These are phyloP conservation scores for Andrena haemorrhoa DNA, from an alignment of 2,888 invertebrate genomes.

Conservation along the genomic window DNA sequence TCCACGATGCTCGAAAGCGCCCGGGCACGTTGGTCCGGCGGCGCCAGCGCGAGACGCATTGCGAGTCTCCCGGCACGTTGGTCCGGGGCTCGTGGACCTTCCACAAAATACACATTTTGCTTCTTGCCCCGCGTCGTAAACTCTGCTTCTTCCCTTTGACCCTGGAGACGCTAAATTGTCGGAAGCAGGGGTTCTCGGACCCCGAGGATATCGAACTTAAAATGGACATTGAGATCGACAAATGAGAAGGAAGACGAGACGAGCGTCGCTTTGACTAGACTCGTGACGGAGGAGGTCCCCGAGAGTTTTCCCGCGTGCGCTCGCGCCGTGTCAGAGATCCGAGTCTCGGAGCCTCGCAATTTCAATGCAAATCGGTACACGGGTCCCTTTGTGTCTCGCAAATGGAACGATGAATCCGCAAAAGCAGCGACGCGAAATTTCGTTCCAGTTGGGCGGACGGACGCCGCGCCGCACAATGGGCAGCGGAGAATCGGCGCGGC, in stretches of 20 bases:
- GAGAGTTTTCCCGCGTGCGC: constrained; percentile 31
- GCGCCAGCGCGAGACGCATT: constrained; percentile 12
- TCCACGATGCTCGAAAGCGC: background rate
- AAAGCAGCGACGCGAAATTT: constrained; percentile 58
- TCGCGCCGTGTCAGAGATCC: constrained; percentile 40
- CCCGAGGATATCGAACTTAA: no score
- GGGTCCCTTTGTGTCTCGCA: constrained; percentile 47
- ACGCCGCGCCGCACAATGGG: constrained; percentile 26
- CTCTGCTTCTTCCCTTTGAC: background rate
- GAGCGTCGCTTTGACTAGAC: background rate
- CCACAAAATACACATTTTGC: background rate
- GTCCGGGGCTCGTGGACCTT: background rate
- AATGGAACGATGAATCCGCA: constrained; percentile 63
- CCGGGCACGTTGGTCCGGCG: background rate
- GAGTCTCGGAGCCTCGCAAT: constrained; percentile 54
- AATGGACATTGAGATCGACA: no score
- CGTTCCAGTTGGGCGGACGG: constrained; percentile 54
- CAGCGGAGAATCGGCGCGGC: constrained; percentile 58
- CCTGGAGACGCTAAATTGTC: no score
- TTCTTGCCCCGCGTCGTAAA: background rate
- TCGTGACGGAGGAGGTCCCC: background rate
- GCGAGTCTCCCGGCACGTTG: background rate
- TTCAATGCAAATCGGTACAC: constrained; percentile 67
- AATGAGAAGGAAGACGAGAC: background rate
- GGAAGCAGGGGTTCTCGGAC: no score